Evolutionary conservation across 2,113 vertebrate species (phyloP).

Genomic region (Macroglossus sobrinus): DNA sequence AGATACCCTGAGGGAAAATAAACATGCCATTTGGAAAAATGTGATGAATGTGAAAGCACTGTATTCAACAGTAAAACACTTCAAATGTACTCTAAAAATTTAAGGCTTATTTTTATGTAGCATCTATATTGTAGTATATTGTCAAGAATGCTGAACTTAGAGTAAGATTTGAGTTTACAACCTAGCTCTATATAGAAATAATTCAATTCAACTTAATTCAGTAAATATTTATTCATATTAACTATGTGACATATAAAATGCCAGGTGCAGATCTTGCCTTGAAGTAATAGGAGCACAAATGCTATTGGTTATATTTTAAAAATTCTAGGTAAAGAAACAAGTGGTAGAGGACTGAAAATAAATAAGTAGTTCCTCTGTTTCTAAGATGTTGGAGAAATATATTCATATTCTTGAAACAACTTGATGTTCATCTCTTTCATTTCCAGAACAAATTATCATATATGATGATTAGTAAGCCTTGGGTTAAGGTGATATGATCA

Average conservation of each 20-base stretch:
- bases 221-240: not conserved
- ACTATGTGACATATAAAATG: not conserved
- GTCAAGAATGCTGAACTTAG: not conserved
- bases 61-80: not conserved
- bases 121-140: not conserved
- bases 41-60: not conserved
- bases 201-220: not conserved
- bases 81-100: not conserved
- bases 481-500: not conserved
- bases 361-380: not conserved
- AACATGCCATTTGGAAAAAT: not conserved
- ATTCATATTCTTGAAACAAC: not conserved
- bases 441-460: not conserved
- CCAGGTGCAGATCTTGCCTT: not conserved
- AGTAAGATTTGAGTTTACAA: not conserved
- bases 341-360: not conserved
- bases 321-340: not conserved
- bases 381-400: not conserved
- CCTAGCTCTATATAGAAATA: not conserved
- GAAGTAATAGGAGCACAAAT: not conserved
- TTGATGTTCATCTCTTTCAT: not conserved
- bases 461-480: not conserved
- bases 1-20: conserved; percentile 13
- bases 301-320: not conserved
- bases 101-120: conserved; percentile 1